Evolutionary conservation across 2,888 invertebrate species (phyloP), one percentile per base, ranked within the genome.

Genomic region (Lutraria lutraria): DNA sequence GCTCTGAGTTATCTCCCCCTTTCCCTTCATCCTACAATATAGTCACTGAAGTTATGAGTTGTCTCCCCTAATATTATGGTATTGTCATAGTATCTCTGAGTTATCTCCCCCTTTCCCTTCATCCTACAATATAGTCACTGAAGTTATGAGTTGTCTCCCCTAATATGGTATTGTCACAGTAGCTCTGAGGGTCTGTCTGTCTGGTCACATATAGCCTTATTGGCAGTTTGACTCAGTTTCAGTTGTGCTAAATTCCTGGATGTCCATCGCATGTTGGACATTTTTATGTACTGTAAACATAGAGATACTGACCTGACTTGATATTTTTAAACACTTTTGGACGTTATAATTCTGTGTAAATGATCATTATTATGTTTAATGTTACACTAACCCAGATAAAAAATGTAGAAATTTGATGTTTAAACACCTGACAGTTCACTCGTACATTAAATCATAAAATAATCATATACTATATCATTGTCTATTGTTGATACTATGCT

Each of bases 361-460:
- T 68, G 63, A 68, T 25, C 63, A 25, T 8, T 25, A 25, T 68
- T 25, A 25, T 25, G 25, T 68, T 68, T 21, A 68, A 25, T 68
- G 25, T 68, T 68, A 12, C 25, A 25, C 25, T 25, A 25, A n/a
- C n/a, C n/a, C n/a, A n/a, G 25, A 25, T 43, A 4, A 68, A 68
- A 68, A 68, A 68, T 21, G 63, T 68, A 68, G 63, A 68, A 68
- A 68, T 4, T 68, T 25, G 0, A 68, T 25, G 25, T 68, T 68
- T n/a, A 68, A 68, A 68, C 63, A 68, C 25, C 63, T 68, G 63
- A 60, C n/a, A 21, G 25, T 25, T 25, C 25, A 13, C 25, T 21
- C n/a, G n/a, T 68, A 3, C 63, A 68, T 68, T 68, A 68, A 68
- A 68, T 68, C 63, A 25, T 68, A 68, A 68, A 68, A 43, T 4